Conservation (phyloP, 2,888 invertebrate genomes). For the Seladonia tumulorum region DNA sequence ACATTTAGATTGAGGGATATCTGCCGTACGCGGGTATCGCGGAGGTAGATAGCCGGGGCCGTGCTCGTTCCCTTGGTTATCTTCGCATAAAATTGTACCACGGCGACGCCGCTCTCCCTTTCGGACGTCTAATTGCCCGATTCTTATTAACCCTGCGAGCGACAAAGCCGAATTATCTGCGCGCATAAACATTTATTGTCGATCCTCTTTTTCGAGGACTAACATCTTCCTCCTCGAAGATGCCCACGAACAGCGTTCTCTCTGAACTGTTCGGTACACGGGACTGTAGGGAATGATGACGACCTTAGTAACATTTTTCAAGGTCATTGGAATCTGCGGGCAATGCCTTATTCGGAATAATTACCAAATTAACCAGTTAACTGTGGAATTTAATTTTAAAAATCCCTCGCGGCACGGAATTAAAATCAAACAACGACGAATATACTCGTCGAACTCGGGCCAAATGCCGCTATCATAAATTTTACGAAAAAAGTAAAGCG, state of each 20-base stretch:
- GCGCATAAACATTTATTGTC: not conserved
- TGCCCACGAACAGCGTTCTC: not conserved
- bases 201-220: not conserved
- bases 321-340: too few species aligned
- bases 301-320: too few species aligned
- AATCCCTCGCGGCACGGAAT: too few species aligned
- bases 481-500: too few species aligned
- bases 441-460: too few species aligned
- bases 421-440: too few species aligned
- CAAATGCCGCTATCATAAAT: too few species aligned
- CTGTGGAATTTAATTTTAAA: too few species aligned
- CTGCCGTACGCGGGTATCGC: conserved; percentile 49
- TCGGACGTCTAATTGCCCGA: conserved; percentile 23
- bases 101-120: conserved; percentile 9
- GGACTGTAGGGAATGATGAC: not conserved
- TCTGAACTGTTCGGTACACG: too few species aligned
- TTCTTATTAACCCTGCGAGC: not conserved
- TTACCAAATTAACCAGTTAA: too few species aligned
- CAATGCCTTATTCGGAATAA: too few species aligned
- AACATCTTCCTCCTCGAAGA: not conserved
- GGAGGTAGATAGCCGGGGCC: conserved; percentile 53
- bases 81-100: conserved; percentile 61
- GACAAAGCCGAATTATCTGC: conserved; percentile 5
- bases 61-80: conserved; percentile 40
- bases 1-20: conserved; percentile 69